Percentiles rank a stretch among this genome's conserved stretches.
phyloP scores from a whole-genome alignment of 2,888 invertebrate species.

The Agonum fuliginosum region DNA sequence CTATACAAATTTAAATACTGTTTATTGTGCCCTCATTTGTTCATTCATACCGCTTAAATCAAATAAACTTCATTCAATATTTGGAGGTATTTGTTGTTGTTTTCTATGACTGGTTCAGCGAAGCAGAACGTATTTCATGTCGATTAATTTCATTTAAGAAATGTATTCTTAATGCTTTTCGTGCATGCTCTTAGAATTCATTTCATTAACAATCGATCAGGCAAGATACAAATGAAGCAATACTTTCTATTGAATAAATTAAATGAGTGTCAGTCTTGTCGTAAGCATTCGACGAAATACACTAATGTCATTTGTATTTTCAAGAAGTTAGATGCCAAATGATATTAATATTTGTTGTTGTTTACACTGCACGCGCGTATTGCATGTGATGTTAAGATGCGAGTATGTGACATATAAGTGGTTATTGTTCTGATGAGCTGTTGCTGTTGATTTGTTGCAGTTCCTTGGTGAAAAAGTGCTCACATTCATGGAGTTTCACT shows the following conservation, averaged over 20 bases:
- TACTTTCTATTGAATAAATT: no score
- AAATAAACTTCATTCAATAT: no score
- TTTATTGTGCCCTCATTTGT: neutral
- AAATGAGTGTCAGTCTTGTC: no score
- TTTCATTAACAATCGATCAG: neutral
- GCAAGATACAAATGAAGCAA: neutral
- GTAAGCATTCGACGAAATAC: neutral
- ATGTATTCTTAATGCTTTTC: neutral
- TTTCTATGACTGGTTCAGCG: neutral
- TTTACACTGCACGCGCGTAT: neutral
- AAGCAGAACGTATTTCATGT: neutral
- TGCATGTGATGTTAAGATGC: neutral
- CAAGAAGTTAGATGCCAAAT: neutral
- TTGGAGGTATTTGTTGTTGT: no score
- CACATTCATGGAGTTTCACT: constrained; percentile 98
- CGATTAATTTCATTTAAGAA: neutral
- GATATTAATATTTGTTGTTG: constrained; percentile 12
- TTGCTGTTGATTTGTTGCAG: constrained; percentile 73
- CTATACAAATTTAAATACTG: neutral
- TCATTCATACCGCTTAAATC: no score
- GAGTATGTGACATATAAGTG: neutral
- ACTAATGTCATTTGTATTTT: constrained; percentile 13
- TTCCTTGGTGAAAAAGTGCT: constrained; percentile 91
- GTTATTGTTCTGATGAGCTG: constrained; percentile 19
- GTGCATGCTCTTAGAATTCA: neutral